phyloP scores from a whole-genome alignment of 2,888 invertebrate species.

The Dinocampus coccinellae region DNA sequence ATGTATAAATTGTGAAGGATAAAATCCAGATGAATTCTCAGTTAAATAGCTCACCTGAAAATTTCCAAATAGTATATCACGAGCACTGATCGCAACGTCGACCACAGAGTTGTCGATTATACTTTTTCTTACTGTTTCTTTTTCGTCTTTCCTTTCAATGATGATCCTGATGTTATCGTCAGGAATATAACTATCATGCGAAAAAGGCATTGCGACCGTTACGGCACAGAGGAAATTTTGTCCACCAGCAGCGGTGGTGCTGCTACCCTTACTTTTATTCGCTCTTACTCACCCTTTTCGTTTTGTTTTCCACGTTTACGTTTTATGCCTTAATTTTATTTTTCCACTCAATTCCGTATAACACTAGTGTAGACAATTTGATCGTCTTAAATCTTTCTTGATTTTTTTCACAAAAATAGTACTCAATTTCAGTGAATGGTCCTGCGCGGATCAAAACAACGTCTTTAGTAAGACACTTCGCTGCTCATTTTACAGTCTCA shows the following conservation, averaged over 20 bases:
- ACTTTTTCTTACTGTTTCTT: constrained; percentile 35
- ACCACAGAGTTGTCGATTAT: constrained; percentile 18
- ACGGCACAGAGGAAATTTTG: constrained; percentile 21
- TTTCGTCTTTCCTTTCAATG: constrained; percentile 35
- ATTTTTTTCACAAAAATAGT: background rate
- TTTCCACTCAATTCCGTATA: background rate
- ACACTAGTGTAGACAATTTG: no score
- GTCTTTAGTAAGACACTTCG: constrained; percentile 18
- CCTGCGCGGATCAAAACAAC: constrained; percentile 26
- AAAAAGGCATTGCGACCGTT: constrained; percentile 59
- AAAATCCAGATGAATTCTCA: background rate
- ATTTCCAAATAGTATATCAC: constrained; percentile 43
- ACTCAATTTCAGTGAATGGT: background rate
- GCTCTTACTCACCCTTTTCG: constrained; percentile 26
- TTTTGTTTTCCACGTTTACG: no score
- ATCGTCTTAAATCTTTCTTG: no score
- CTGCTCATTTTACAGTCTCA: constrained; percentile 52
- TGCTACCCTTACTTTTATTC: constrained; percentile 10
- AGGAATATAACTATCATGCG: constrained; percentile 50
- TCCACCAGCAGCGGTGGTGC: constrained; percentile 21
- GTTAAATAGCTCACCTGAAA: constrained; percentile 43
- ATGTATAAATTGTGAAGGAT: no score
- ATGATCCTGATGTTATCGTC: constrained; percentile 49
- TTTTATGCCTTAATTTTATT: background rate
- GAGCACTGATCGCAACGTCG: constrained; percentile 35